Base-by-base conservation (phyloP, 1,140 invertebrate species). In the Xylocopa sonorina region DNA sequence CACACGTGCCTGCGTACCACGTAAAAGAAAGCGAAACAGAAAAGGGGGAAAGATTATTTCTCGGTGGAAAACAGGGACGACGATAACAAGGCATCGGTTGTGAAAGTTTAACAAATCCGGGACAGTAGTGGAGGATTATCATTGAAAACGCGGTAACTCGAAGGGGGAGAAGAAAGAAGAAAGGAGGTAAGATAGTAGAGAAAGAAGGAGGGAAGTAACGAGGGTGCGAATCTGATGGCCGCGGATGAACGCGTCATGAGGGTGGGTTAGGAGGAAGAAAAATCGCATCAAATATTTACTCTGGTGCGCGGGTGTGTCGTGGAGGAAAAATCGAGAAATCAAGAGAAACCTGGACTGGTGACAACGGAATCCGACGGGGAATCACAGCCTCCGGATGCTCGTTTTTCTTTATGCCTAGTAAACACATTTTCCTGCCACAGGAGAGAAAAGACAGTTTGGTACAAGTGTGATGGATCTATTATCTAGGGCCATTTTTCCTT, bases 211-310 rank as follows among this genome's bases (percentile, higher is more conserved):
- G 10, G 38, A 29, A 51, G 27, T 55, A 75, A 76, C 57, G 62
- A 76, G 78, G 81, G 82, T 57, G 60, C 34, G 82, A 83, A 67
- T 67, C 53, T 21, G 46, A 71, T 32, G 43, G 74, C 21, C 29
- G 55, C n/a, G 46, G 66, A 68, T 71, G 74, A 68, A 57, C 38
- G 58, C 48, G 64, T 43, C n/a, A 83, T 5, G 58, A 32, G 46
- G 27, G 1, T 29, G 72, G 53, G 60, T 46, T 58, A 57, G 53
- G 14, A 18, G 7, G 66, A 85, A 85, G 84, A 85, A 85, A 85
- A 85, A 85, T 85, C 84, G 62, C 80, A 69, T 85, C 80, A 85
- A 85, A 85, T 85, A 85, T 85, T 85, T 85, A 84, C 79, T 68
- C 51, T 57, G 57, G 41, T 27, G 29, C 55, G 46, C 24, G 51